Evolutionary conservation across 2,888 invertebrate species (phyloP), one percentile per base, ranked within the genome.

Genomic region (Neuroscelio doddi): DNA sequence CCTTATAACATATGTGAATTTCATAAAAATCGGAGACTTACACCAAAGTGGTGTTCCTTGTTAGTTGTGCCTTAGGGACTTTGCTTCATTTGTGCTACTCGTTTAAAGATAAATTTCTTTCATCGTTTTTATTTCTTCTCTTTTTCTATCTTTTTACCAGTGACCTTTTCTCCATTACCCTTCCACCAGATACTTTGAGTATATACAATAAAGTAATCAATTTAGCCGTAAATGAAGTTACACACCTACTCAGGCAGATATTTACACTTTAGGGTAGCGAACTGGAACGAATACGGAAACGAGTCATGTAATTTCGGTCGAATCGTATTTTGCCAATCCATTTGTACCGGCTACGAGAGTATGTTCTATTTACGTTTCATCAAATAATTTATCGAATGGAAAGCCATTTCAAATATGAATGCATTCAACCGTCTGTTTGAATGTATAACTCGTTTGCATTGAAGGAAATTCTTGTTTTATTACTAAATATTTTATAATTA

Each of bases 321-420:
- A 59, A 57, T 59, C 56, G 55, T 52, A 61, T 50, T 73, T 73
- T 61, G 66, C 66, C 77, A 70, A 78, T 76, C 73, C 72, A 77
- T 77, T 77, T 76, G 69, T 66, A 61, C 55, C 71, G 68, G 59
- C 68, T n/a, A n/a, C n/a, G n/a, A n/a, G 41, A 44, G 32, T 39
- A 63, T 38, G 24, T 44, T 50, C 68, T 44, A 68, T 63, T 70
- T 71, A 69, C 72, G 51, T 75, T 72, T 77, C 71, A 69, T 71
- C 64, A 65, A 68, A 72, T 72, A 75, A 72, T 78, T 78, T 73
- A 73, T 76, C 74, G 65, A 71, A 72, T 66, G 69, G 65, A 74
- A 75, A 75, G 64, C 72, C 74, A 73, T 73, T 76, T 64, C 50
- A 16, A 61, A 57, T 62, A 51, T 38, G 34, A 55, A 44, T 27